A percentile compares a stretch with the other conserved stretches of the same genome.
Evolutionary conservation across 53 echinoderm and acorn worm species (phyloP).

Genomic region (Hippasteria phrygiana): DNA sequence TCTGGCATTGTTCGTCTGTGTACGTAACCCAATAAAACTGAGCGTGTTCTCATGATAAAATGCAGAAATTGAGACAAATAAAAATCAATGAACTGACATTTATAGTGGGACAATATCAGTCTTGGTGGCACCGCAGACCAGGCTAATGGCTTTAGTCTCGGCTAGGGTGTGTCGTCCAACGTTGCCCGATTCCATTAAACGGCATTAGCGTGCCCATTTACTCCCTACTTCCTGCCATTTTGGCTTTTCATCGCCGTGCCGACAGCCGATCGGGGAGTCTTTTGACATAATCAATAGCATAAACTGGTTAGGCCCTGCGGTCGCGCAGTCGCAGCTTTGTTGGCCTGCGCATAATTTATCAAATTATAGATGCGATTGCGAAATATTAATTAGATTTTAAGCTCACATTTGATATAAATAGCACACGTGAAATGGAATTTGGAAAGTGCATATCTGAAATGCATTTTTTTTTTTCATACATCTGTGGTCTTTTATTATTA

Average conservation of each 20-base stretch:
- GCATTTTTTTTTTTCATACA: no score
- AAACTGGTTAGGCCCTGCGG: background rate
- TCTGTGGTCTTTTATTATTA: no score
- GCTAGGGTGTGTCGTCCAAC: background rate
- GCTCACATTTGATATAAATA: background rate
- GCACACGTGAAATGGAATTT: background rate
- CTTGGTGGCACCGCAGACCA: background rate
- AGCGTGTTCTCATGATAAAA: background rate
- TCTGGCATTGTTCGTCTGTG: background rate
- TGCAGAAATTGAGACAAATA: conserved; percentile 29
- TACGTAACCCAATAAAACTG: conserved; percentile 14
- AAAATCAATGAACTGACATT: conserved; percentile 44
- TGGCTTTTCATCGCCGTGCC: conserved; percentile 23
- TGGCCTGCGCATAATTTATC: conserved; percentile 23
- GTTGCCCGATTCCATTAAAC: background rate
- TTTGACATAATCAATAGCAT: background rate
- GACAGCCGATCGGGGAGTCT: conserved; percentile 40
- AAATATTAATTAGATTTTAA: background rate
- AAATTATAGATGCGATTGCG: background rate
- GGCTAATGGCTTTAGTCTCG: conserved; percentile 1
- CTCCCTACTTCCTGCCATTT: conserved; percentile 1
- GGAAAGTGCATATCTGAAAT: no score
- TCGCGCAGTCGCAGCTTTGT: background rate
- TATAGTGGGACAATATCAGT: background rate
- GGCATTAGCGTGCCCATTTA: conserved; percentile 9